Evolutionary conservation across 2,797 vertebrate genomes (phyloP), one percentile per base, ranked within the genome.

Genomic region (Poeciliopsis infans): DNA sequence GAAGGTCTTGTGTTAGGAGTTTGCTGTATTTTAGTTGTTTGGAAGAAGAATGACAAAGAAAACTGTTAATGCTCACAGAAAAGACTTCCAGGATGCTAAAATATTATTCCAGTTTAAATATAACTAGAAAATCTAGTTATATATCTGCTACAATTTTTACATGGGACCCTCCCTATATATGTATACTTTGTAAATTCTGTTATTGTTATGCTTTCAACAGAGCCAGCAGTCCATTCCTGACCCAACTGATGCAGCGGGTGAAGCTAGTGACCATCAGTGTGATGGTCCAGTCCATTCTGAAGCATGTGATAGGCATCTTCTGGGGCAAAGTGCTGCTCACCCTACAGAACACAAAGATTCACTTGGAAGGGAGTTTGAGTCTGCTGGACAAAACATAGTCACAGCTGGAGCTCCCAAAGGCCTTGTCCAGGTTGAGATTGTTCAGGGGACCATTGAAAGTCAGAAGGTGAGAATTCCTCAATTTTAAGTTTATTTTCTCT

Each of bases 401-500:
- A 59, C 51, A 33, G 31, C 77, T 66, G 84, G 53, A 75, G 15
- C 53, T 79, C 25, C 79, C 66, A 66, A 71, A 64, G 71, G 64
- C 18, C 13, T 25, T 3, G 81, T 94, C 74, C 66, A 36, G 12
- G 64, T 93, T 1, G 80, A 92, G 80, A 23, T 91, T 57, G n/a
- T 91, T 71, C 80, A 71, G 70, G 93, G 89, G 77, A 46, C 43
- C 55, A 78, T 95, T 0, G 91, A 94, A 77, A 82, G 49, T 0
- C 91, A 94, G 66, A 66, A 91, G 89, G 93, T 94, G 33, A 91
- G 79, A 76, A 53, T 66, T 36, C 36, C 36, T 36, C 13, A 6
- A 49, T 39, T 2, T 33, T 28, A 31, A 59, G 47, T 49, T 20
- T 57, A 0, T 5, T 66, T 18, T 66, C 61, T 36, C 2, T 23